These are phyloP conservation scores for Venturia canescens DNA, from an alignment of 1,140 invertebrate genomes.

Conservation along the genomic window DNA sequence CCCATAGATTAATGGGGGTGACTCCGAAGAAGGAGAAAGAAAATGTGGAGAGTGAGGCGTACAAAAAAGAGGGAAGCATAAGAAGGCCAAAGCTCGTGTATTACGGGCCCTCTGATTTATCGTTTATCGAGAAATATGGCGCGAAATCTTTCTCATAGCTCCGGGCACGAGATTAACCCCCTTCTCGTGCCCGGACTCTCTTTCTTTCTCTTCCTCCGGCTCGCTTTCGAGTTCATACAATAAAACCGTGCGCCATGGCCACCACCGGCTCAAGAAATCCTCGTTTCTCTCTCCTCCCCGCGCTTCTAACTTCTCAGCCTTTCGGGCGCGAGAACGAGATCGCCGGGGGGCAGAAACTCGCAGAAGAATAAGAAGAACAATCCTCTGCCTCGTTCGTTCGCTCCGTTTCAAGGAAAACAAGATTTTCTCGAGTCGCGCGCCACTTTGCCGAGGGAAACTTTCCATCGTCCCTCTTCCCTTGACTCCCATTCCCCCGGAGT, in stretches of 20 bases:
- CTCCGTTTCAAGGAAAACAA: constrained; percentile 13
- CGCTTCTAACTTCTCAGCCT: constrained; percentile 2
- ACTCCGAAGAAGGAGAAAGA: constrained; percentile 32
- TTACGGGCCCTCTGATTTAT: constrained; percentile 55
- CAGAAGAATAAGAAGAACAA: constrained; percentile 32
- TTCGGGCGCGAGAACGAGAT: background rate
- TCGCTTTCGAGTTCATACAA: background rate
- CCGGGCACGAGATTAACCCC: constrained; percentile 54
- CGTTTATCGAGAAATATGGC: constrained; percentile 62
- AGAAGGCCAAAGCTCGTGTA: constrained; percentile 34
- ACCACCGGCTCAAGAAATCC: constrained; percentile 8
- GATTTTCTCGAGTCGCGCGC: background rate
- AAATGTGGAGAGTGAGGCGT: constrained; percentile 17
- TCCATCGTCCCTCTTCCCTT: background rate
- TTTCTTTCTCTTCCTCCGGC: constrained; percentile 16
- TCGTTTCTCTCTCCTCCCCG: constrained; percentile 12
- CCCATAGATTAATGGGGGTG: constrained; percentile 60
- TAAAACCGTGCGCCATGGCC: background rate
- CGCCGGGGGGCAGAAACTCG: background rate
- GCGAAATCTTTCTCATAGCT: constrained; percentile 52
- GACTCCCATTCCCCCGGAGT: background rate
- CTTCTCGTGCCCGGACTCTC: constrained; percentile 40
- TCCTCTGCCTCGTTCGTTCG: background rate
- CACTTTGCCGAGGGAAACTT: constrained; percentile 20
- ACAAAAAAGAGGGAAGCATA: constrained; percentile 39